Conservation (phyloP, 2,113 vertebrate species). For the Myotis yumanensis region DNA sequence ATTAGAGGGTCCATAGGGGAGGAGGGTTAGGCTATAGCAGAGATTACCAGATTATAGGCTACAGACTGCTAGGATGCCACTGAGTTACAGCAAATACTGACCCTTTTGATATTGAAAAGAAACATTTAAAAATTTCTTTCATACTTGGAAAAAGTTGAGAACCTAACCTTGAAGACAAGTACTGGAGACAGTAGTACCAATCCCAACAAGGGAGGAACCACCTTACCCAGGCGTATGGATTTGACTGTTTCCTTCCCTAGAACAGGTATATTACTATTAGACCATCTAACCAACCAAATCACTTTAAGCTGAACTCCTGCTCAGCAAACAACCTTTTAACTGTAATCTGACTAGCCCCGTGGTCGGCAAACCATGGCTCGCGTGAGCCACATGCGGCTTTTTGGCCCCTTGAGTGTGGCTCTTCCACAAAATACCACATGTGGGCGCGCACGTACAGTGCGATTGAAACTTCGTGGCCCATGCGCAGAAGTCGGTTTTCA, state of each 20-base stretch:
- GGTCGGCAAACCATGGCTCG: no score
- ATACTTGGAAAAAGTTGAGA: constrained; percentile 9
- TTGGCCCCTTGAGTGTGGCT: no score
- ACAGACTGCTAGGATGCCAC: background rate
- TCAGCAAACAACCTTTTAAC: background rate
- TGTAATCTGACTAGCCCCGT: background rate
- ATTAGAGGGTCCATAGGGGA: no score
- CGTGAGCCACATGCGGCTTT: no score
- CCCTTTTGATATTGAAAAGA: background rate
- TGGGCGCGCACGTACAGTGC: no score
- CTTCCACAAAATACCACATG: no score
- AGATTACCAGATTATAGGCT: background rate
- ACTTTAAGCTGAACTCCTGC: background rate
- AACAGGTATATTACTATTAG: background rate
- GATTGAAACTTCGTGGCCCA: no score
- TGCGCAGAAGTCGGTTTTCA: no score
- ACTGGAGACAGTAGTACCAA: background rate
- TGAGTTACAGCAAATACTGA: background rate
- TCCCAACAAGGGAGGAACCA: background rate
- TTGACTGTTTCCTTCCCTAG: background rate
- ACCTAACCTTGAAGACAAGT: background rate
- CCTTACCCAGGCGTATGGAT: background rate
- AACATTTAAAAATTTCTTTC: background rate
- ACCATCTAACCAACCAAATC: background rate
- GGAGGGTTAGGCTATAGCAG: background rate